Evolutionary conservation across 2,797 vertebrate species (phyloP).

Genomic region (Spinus pinus): DNA sequence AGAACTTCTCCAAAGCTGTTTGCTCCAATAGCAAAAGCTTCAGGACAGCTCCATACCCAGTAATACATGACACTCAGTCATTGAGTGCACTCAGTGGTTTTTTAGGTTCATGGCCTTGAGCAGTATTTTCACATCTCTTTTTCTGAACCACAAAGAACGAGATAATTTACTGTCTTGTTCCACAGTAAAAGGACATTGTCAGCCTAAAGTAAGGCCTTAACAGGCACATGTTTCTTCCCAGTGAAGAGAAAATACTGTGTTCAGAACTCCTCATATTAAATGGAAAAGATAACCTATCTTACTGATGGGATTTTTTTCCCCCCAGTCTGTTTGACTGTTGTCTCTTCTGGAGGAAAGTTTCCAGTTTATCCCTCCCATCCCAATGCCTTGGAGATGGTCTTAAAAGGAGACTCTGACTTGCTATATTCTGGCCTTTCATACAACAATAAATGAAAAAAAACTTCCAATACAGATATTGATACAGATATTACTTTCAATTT

Average conservation of each 20-base stretch:
- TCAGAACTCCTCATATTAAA: not conserved
- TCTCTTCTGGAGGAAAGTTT: not conserved
- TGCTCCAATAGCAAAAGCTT: not conserved
- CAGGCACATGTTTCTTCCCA: not conserved
- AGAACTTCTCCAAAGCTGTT: not conserved
- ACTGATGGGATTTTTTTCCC: not conserved
- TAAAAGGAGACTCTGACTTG: not conserved
- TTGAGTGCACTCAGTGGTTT: not conserved
- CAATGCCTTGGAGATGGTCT: too few species aligned
- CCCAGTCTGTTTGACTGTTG: not conserved
- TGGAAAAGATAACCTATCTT: not conserved
- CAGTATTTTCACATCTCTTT: not conserved
- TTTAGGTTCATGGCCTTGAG: not conserved
- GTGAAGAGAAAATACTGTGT: not conserved
- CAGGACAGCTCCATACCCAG: not conserved
- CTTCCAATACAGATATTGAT: not conserved
- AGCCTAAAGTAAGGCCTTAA: not conserved
- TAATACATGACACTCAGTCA: not conserved
- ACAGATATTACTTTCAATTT: not conserved
- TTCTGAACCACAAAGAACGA: not conserved
- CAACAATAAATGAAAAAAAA: not conserved
- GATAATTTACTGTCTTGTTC: not conserved
- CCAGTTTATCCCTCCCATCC: not conserved
- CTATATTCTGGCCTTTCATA: not conserved
- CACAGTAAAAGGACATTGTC: not conserved